Percentiles rank a stretch among this genome's conserved stretches.
Evolutionary conservation across 2,113 vertebrate genomes (phyloP).

Genomic region (Stomatorhinus ivindoensis): DNA sequence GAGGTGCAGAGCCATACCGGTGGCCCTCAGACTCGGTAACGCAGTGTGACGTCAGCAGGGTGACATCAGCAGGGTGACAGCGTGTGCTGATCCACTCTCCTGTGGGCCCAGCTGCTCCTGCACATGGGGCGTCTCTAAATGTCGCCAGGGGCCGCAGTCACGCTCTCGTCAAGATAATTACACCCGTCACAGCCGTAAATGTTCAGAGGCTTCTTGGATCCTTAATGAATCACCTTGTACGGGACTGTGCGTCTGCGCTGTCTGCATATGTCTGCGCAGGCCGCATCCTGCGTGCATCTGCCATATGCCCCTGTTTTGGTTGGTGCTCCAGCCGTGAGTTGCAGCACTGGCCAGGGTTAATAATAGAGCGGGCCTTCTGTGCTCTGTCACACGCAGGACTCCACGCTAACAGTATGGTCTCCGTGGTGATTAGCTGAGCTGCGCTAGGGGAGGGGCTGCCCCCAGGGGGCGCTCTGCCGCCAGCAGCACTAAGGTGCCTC

Average conservation of each 20-base stretch:
- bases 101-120: background rate
- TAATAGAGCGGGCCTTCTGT: constrained; percentile 57
- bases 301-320: constrained; percentile 34
- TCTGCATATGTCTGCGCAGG: constrained; percentile 21
- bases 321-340: constrained; percentile 36
- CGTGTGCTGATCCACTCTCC: background rate
- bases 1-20: background rate
- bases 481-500: background rate
- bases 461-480: background rate
- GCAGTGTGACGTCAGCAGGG: background rate
- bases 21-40: background rate
- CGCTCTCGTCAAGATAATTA: background rate
- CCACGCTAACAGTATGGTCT: constrained; percentile 26
- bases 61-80: background rate
- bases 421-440: background rate
- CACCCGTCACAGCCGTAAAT: background rate
- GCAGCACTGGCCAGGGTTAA: constrained; percentile 57
- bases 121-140: background rate
- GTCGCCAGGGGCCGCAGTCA: background rate
- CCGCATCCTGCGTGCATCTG: constrained; percentile 12
- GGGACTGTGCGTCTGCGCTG: constrained; percentile 5
- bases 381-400: constrained; percentile 36
- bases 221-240: constrained; percentile 26
- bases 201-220: background rate
- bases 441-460: background rate